phyloP scores from a whole-genome alignment of 2,113 vertebrate species.

The Sciurus niger region DNA sequence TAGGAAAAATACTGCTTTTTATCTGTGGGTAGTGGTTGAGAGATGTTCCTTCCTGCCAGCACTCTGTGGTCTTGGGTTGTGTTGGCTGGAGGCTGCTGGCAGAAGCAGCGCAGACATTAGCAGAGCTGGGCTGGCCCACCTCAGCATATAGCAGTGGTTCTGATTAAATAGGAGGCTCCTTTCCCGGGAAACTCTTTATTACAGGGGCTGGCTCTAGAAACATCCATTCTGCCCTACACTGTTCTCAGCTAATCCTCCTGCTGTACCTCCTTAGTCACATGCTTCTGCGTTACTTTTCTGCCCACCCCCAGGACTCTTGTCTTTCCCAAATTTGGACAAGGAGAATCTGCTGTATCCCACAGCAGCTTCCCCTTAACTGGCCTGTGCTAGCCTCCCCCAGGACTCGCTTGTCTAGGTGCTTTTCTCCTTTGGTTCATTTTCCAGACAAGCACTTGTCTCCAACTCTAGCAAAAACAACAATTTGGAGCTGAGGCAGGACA shows the following conservation, averaged over 20 bases:
- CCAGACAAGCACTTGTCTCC: not conserved
- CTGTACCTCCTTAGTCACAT: not conserved
- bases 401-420: not conserved
- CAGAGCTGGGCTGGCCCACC: not conserved
- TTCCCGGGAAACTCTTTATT: not conserved
- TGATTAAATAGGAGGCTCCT: not conserved
- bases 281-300: not conserved
- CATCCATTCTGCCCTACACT: not conserved
- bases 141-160: not conserved
- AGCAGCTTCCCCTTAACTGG: not conserved
- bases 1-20: constrained; percentile 32
- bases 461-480: not conserved
- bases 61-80: not conserved
- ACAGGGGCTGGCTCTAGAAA: not conserved
- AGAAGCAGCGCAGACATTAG: not conserved
- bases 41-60: not conserved
- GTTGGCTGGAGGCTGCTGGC: not conserved
- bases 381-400: not conserved
- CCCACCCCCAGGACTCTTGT: not conserved
- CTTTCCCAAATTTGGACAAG: constrained; percentile 1
- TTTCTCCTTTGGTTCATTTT: not conserved
- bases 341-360: not conserved
- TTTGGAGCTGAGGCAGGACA: not conserved
- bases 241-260: no score
- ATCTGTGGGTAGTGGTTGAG: not conserved